These are phyloP conservation scores for Petrocephalus microphthalmus DNA, from an alignment of 2,113 vertebrate genomes.

Conservation along the genomic window DNA sequence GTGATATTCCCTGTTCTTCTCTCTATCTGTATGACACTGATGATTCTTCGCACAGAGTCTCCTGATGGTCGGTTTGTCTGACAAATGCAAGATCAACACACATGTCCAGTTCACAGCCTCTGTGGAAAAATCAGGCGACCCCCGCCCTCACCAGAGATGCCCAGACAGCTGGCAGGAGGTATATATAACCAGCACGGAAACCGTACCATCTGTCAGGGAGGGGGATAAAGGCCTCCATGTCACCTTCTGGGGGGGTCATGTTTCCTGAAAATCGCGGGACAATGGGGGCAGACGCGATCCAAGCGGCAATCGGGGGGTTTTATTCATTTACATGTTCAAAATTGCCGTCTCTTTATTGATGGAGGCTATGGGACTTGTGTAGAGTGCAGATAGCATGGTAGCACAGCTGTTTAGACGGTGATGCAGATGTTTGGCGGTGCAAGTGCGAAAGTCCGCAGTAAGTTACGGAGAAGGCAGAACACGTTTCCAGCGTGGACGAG, in stretches of 20 bases:
- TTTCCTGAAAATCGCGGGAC: neutral
- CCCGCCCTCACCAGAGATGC: constrained; percentile 14
- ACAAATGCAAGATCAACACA: neutral
- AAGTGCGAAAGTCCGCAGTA: neutral
- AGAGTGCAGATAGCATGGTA: constrained; percentile 27
- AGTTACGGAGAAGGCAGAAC: constrained; percentile 24
- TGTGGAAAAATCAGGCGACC: neutral
- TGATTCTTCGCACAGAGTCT: neutral
- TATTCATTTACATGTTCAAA: neutral
- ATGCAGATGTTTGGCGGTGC: constrained; percentile 31
- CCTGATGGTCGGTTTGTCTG: neutral
- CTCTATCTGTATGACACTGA: neutral
- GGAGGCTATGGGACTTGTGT: constrained; percentile 15
- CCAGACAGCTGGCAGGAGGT: constrained; percentile 27
- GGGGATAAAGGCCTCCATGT: constrained; percentile 50
- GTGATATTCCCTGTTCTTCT: neutral
- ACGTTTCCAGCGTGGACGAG: neutral
- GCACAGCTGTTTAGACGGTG: constrained; percentile 31
- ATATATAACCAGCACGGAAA: constrained; percentile 39
- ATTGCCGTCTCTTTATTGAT: neutral
- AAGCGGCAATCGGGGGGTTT: neutral
- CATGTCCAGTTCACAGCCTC: neutral
- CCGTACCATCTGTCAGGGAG: constrained; percentile 54
- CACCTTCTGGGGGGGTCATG: constrained; percentile 33
- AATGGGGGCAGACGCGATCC: neutral